Conservation (phyloP, 2,797 vertebrate genomes). For the Spinibarbus caldwelli region DNA sequence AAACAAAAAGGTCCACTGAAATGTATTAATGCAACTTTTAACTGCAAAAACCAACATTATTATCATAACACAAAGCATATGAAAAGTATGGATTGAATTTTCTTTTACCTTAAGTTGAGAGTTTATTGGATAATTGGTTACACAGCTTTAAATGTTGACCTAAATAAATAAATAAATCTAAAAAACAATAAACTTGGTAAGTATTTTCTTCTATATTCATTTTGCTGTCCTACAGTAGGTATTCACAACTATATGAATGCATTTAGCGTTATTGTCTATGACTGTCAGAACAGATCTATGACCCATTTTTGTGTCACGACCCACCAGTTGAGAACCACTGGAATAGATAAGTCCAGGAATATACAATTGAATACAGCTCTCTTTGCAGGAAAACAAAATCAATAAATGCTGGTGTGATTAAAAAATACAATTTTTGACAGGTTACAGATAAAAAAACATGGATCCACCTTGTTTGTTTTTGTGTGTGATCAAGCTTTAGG, state of each 20-base stretch:
- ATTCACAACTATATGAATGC: background rate
- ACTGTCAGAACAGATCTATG: background rate
- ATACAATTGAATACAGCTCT: background rate
- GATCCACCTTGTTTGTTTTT: background rate
- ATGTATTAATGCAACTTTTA: too few species aligned
- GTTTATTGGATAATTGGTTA: background rate
- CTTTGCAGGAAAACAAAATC: background rate
- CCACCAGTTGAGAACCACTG: background rate
- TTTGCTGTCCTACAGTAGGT: background rate
- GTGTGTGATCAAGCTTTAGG: background rate
- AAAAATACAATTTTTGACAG: background rate
- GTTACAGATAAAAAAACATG: background rate
- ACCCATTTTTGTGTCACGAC: background rate
- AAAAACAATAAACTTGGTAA: background rate
- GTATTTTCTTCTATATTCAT: background rate
- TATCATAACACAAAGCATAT: background rate
- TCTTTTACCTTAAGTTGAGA: background rate
- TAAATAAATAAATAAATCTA: too few species aligned
- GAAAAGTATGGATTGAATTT: background rate
- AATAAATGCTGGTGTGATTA: background rate
- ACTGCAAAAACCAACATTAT: too few species aligned
- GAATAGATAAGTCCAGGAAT: background rate
- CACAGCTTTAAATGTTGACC: background rate
- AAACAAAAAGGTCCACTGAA: background rate
- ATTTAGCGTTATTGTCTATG: background rate